Conservation (phyloP, 2,113 vertebrate species). For the Phalacrocorax carbo region DNA sequence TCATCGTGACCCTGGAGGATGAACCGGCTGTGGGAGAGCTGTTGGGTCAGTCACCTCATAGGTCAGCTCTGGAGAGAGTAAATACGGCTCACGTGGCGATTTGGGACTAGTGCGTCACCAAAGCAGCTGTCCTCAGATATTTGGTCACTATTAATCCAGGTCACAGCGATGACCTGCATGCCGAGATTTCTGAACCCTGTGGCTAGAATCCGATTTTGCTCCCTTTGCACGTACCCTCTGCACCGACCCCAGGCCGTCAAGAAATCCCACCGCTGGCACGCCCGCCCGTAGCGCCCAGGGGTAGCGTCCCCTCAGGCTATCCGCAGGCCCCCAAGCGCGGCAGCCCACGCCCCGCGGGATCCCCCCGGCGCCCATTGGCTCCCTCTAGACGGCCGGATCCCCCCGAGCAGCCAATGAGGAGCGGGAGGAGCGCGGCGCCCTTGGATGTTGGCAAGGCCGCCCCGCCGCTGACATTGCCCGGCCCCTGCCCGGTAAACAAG, state of each 20-base stretch:
- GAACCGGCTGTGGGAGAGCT: neutral
- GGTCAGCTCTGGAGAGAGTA: neutral
- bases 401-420: too few species aligned
- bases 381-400: too few species aligned
- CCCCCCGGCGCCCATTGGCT: too few species aligned
- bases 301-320: too few species aligned
- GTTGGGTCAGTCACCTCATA: neutral
- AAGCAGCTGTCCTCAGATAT: neutral
- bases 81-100: neutral
- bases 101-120: neutral
- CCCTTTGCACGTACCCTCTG: too few species aligned
- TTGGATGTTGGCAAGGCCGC: too few species aligned
- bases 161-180: neutral
- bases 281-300: accelerated
- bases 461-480: too few species aligned
- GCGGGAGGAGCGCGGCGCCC: too few species aligned
- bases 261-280: accelerated
- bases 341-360: too few species aligned
- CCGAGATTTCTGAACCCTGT: neutral
- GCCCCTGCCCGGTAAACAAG: too few species aligned
- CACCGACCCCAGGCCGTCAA: accelerated
- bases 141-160: neutral
- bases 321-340: too few species aligned
- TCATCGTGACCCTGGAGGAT: neutral
- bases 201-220: neutral